phyloP scores from a whole-genome alignment of 1,140 invertebrate genomes.

The Tetramorium simillimum region DNA sequence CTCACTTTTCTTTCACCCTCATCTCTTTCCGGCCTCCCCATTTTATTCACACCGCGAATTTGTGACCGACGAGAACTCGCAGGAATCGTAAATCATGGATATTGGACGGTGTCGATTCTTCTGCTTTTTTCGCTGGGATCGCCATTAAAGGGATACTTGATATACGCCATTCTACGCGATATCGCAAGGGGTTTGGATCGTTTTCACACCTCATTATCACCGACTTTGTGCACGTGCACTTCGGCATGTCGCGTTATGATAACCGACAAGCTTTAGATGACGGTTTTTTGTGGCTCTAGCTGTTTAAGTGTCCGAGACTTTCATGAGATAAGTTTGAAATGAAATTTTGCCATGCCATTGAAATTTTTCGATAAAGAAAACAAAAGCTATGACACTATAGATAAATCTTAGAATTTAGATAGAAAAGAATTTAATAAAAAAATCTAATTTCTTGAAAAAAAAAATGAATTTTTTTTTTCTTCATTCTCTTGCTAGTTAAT shows the following conservation, averaged over 20 bases:
- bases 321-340: not conserved
- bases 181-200: conserved; percentile 15
- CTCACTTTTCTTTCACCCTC: conserved; percentile 41
- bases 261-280: not conserved
- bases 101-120: conserved; percentile 61
- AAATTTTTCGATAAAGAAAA: not conserved
- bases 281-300: not conserved
- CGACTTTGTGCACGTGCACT: conserved; percentile 20
- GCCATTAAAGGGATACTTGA: conserved; percentile 66
- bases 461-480: not conserved
- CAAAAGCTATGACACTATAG: not conserved
- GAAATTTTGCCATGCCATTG: not conserved
- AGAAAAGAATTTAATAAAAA: not conserved
- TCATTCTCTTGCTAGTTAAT: not conserved
- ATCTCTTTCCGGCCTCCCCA: not conserved
- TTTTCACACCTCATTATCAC: conserved; percentile 66
- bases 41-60: conserved; percentile 27
- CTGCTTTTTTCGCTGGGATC: conserved; percentile 13
- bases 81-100: conserved; percentile 56
- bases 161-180: conserved; percentile 24
- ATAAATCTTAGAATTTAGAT: not conserved
- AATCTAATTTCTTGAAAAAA: not conserved
- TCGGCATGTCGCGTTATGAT: not conserved
- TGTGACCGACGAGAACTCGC: conserved; percentile 63
- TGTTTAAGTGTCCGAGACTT: not conserved